Base-by-base conservation (phyloP, 1,140 invertebrate species). In the Nebria ingens region DNA sequence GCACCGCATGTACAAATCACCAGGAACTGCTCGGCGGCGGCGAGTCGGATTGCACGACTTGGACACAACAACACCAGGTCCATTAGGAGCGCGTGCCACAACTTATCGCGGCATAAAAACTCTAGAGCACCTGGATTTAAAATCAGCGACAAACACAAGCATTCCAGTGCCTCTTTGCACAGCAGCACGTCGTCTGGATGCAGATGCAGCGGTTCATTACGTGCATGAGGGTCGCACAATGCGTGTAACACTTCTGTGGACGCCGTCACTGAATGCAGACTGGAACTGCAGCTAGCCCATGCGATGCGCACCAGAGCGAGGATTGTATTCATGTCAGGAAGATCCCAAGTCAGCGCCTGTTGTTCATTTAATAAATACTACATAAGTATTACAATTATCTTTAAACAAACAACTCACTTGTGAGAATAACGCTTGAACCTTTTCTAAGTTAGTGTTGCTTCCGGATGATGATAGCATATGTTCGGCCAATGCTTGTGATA, bases 91-190 rank as follows among this genome's bases (percentile, higher is more conserved):
- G 83, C 82, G 59, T 91, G 85, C 86, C 91, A 87, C 71, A 85
- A 83, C 55, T 83, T 77, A 59, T 93, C 87, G 50, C 80, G 77
- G 45, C 79, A 75, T 0, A 91, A 68, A 13, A 77, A 78, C 56
- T 93, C 88, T 49, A 95, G 72, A 52, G 85, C 84, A 49, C 82
- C 79, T 3, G 90, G 89, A 72, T 91, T 91, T 6, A 97, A 72
- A 21, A 91, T 85, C 64, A 96, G 79, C 60, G 86, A 86, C 53
- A 94, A 80, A n/a, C 91, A 92, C 45, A 98, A 73, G 21, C 93
- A 84, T 75, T 97, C 93, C 62, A 97, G 74, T 19, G 91, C 90
- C 73, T 97, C 93, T 63, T 90, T 87, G 65, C 92, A 93, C 60
- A 97, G 85, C 66, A 75, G 63, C 21, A 80, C 68, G 58, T 81